Conservation (phyloP, 2,888 invertebrate genomes). For the Peribatodes rhomboidaria region DNA sequence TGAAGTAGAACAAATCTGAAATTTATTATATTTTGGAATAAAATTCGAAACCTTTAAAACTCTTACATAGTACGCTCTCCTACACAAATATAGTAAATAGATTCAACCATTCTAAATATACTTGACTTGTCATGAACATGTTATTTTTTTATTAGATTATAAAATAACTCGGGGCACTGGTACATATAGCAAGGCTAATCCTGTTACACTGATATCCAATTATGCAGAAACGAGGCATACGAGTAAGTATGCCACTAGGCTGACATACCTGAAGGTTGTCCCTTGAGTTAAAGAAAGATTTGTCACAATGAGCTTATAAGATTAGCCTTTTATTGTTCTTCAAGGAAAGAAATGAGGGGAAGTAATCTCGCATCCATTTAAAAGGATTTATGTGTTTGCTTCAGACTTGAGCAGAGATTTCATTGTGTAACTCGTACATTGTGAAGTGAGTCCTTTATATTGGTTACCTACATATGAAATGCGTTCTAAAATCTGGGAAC, state of each 20-base stretch:
- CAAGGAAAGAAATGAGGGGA: constrained; percentile 14
- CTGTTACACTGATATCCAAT: constrained; percentile 74
- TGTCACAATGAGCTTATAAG: constrained; percentile 37
- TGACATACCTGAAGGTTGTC: constrained; percentile 50
- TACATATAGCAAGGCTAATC: constrained; percentile 69
- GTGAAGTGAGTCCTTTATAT: no score
- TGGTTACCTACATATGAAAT: no score
- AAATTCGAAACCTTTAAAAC: neutral
- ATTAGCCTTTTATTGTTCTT: constrained; percentile 19
- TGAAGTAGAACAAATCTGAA: no score
- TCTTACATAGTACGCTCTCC: neutral
- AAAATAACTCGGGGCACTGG: constrained; percentile 46
- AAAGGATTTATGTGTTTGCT: neutral
- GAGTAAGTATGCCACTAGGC: constrained; percentile 34
- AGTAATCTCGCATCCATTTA: neutral
- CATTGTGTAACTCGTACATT: no score
- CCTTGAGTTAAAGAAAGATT: constrained; percentile 64
- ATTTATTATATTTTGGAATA: no score
- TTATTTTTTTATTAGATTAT: constrained; percentile 67
- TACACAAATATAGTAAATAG: neutral
- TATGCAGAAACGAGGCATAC: constrained; percentile 51
- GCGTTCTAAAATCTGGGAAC: no score
- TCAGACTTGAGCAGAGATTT: neutral
- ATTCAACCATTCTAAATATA: neutral
- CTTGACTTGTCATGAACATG: neutral